Conservation (phyloP, 2,797 vertebrate species). For the Taenioides sp. region DNA sequence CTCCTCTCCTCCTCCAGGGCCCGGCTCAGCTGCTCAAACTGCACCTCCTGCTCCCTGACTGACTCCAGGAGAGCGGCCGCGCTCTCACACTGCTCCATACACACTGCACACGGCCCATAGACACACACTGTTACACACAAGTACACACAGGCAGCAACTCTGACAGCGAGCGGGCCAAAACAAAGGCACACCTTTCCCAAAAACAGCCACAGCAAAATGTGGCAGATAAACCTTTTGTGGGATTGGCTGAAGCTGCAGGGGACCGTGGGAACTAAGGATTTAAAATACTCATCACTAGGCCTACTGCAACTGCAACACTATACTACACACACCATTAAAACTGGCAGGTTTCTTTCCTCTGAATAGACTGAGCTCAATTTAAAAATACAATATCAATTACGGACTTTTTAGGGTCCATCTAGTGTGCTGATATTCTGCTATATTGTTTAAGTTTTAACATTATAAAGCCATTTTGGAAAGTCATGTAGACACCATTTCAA, state of each 20-base stretch:
- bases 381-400: not conserved
- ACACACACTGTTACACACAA: constrained; percentile 69
- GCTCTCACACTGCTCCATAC: constrained; percentile 90
- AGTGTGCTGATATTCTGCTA: too few species aligned
- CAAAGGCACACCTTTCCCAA: constrained; percentile 25
- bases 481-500: not conserved
- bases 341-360: not conserved
- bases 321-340: not conserved
- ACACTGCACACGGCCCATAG: constrained; percentile 70
- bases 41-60: constrained; percentile 99
- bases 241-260: not conserved
- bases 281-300: not conserved
- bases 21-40: constrained; percentile 99
- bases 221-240: constrained; percentile 1
- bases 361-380: too few species aligned
- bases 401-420: not conserved
- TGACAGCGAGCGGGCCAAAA: constrained; percentile 30
- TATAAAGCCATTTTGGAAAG: not conserved
- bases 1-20: constrained; percentile 98
- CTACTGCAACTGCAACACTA: not conserved
- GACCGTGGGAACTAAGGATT: not conserved
- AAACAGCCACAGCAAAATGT: constrained; percentile 18
- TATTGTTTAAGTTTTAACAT: not conserved
- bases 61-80: constrained; percentile 99
- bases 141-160: constrained; percentile 28